Percentiles rank a stretch among this genome's conserved stretches.
phyloP scores from a whole-genome alignment of 2,113 vertebrate genomes.

The Fulica atra region DNA sequence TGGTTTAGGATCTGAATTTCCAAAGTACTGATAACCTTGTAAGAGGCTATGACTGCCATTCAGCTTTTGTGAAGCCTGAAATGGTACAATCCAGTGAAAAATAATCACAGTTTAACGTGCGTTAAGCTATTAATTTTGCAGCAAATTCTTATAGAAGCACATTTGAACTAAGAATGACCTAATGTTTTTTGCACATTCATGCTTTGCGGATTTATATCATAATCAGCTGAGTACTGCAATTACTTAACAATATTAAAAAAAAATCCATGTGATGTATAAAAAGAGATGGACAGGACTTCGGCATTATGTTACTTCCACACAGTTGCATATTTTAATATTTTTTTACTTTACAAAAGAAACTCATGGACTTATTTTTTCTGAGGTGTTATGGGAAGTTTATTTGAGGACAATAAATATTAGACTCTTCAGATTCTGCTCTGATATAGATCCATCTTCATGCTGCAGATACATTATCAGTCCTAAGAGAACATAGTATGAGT shows the following conservation, averaged over 20 bases:
- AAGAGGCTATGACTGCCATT: background rate
- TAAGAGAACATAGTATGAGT: background rate
- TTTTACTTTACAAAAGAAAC: background rate
- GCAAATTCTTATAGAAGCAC: background rate
- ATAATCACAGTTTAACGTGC: background rate
- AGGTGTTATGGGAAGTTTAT: background rate
- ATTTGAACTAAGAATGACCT: background rate
- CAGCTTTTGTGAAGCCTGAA: background rate
- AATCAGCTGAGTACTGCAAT: background rate
- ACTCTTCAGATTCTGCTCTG: background rate
- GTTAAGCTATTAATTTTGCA: background rate
- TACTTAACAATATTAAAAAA: background rate
- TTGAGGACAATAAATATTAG: background rate
- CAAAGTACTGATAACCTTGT: background rate
- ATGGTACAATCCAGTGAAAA: background rate
- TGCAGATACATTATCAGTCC: background rate
- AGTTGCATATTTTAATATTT: background rate
- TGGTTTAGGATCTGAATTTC: background rate
- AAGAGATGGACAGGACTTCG: background rate
- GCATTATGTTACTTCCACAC: background rate
- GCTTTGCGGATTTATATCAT: background rate
- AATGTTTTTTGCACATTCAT: background rate
- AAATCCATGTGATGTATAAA: background rate
- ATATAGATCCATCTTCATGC: background rate
- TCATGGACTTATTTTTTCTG: background rate